These are phyloP conservation scores for Ochropleura leucogaster DNA, from an alignment of 2,888 invertebrate species.

Conservation along the genomic window DNA sequence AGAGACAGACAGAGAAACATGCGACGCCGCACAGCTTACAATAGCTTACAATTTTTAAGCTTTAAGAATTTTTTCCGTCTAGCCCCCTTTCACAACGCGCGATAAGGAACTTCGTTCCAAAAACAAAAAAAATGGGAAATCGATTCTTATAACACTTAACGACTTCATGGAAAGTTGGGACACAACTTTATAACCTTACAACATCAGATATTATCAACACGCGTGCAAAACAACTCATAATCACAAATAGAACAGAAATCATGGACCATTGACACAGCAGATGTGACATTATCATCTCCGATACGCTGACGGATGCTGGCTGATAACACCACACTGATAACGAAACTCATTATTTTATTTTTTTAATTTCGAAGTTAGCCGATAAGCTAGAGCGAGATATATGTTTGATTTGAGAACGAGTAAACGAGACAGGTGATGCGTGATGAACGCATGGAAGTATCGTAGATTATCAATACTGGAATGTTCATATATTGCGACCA, in stretches of 20 bases:
- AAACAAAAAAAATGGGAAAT: neutral
- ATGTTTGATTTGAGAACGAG: slow-evolving; percentile 67
- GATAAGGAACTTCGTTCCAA: no score
- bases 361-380: slow-evolving; percentile 83
- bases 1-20: no score
- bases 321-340: slow-evolving; percentile 74
- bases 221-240: slow-evolving; percentile 59
- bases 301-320: slow-evolving; percentile 84
- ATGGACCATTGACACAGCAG: slow-evolving; percentile 80
- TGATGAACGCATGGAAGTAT: slow-evolving; percentile 83
- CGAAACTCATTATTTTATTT: slow-evolving; percentile 83
- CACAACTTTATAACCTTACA: slow-evolving; percentile 32
- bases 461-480: slow-evolving; percentile 68
- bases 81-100: no score
- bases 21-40: no score
- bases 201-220: slow-evolving; percentile 35
- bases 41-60: no score
- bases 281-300: slow-evolving; percentile 79
- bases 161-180: neutral
- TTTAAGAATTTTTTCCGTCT: no score
- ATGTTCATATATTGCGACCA: slow-evolving; percentile 62
- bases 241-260: slow-evolving; percentile 73
- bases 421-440: slow-evolving; percentile 77
- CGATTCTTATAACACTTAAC: neutral
- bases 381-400: slow-evolving; percentile 76